Conservation (phyloP, 2,797 vertebrate species). For the Semaprochilodus insignis region DNA sequence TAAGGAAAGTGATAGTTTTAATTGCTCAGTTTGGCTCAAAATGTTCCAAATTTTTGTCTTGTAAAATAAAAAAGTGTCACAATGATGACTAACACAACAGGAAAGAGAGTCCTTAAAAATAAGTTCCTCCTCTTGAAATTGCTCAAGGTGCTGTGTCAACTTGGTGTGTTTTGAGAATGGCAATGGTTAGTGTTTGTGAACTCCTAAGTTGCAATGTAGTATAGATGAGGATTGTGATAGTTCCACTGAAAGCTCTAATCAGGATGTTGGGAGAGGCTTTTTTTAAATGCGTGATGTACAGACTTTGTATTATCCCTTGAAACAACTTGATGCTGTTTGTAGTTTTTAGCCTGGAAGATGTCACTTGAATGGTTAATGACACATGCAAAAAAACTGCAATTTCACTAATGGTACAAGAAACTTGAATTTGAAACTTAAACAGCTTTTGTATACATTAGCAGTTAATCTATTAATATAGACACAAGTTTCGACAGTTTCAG, state of each 20-base stretch:
- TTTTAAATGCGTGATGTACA: background rate
- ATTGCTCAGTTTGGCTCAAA: too few relatives aligned
- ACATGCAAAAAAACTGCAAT: too few relatives aligned
- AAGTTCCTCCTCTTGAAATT: background rate
- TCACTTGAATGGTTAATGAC: too few relatives aligned
- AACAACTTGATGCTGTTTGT: background rate
- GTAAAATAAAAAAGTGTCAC: background rate
- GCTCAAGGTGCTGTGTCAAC: background rate
- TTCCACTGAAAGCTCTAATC: background rate
- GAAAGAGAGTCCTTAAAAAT: background rate
- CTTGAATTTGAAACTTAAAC: too few relatives aligned
- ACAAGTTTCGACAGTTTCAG: too few relatives aligned
- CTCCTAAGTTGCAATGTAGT: background rate
- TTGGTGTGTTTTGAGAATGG: background rate
- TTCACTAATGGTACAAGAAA: too few relatives aligned
- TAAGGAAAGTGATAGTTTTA: too few relatives aligned
- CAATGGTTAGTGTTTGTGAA: background rate
- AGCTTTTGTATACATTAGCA: too few relatives aligned
- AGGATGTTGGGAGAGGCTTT: background rate
- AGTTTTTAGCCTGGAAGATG: background rate
- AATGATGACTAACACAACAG: background rate
- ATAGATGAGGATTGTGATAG: background rate
- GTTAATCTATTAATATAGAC: too few relatives aligned
- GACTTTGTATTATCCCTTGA: background rate
- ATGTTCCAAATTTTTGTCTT: background rate